A percentile compares a stretch with the other conserved stretches of the same genome.
phyloP scores from a whole-genome alignment of 37 sponge, comb jelly and placozoan genomes.

The Eunapius fragilis region DNA sequence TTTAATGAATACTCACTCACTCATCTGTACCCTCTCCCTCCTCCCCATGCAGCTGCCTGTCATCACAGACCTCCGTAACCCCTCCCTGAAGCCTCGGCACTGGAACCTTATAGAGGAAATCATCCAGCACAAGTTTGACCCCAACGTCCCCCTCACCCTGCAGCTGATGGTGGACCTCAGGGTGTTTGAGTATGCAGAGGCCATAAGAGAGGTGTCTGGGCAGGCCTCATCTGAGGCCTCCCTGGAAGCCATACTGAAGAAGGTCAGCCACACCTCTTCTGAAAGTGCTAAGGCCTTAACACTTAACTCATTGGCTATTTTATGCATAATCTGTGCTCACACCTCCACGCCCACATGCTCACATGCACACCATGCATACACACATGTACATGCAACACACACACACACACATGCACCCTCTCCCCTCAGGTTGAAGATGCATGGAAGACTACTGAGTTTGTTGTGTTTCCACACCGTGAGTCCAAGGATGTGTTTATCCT shows the following conservation, averaged over 20 bases:
- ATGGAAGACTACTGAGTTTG: constrained; percentile 93
- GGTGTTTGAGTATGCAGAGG: constrained; percentile 87
- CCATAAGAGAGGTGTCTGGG: constrained; percentile 93
- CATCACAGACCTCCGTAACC: constrained; percentile 90
- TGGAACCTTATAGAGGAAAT: constrained; percentile 91
- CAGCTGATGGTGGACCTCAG: constrained; percentile 71
- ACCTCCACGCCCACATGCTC: too few relatives aligned
- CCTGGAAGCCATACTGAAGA: constrained; percentile 91
- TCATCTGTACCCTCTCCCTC: not conserved
- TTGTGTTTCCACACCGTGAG: constrained; percentile 89
- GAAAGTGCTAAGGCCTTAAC: not conserved
- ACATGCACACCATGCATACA: too few relatives aligned
- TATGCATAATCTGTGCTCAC: not conserved
- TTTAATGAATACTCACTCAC: not conserved
- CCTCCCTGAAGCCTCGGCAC: constrained; percentile 88
- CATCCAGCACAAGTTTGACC: constrained; percentile 82
- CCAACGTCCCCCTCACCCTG: constrained; percentile 73
- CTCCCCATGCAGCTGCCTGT: constrained; percentile 63
- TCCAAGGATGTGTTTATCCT: constrained; percentile 96
- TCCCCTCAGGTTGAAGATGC: constrained; percentile 83
- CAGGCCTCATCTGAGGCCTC: constrained; percentile 97
- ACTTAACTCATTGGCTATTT: not conserved
- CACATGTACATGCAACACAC: too few relatives aligned
- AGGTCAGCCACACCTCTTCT: constrained; percentile 36
- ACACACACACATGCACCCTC: too few relatives aligned